These are phyloP conservation scores for Plectrocnemia conspersa DNA, from an alignment of 1,140 invertebrate genomes.

Conservation along the genomic window DNA sequence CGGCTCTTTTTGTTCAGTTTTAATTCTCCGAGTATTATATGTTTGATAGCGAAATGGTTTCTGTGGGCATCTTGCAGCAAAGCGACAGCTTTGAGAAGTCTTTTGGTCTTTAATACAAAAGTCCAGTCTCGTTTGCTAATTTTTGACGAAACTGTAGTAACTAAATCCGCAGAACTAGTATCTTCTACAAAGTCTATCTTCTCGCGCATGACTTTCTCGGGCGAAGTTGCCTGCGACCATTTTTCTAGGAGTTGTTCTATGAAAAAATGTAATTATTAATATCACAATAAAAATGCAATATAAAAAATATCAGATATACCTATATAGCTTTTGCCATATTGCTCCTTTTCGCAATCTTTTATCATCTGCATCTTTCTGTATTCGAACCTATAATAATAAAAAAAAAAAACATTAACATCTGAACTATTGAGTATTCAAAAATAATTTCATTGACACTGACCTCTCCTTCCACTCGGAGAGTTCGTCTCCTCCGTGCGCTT, in stretches of 20 bases:
- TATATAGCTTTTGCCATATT: constrained; percentile 62
- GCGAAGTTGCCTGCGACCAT: constrained; percentile 56
- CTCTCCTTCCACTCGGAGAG: constrained; percentile 70
- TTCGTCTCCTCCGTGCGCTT: constrained; percentile 69
- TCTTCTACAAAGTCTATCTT: constrained; percentile 58
- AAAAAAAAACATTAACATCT: not conserved
- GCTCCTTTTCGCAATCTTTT: constrained; percentile 61
- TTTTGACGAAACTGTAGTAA: constrained; percentile 63
- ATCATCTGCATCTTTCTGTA: constrained; percentile 62
- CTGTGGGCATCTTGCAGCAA: constrained; percentile 68
- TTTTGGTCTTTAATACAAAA: constrained; percentile 55
- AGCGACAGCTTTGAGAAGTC: constrained; percentile 57
- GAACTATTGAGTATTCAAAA: not conserved
- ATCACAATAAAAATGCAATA: not conserved
- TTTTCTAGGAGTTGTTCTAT: constrained; percentile 62
- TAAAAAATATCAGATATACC: constrained; percentile 15
- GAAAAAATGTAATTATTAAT: constrained; percentile 25
- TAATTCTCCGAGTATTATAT: constrained; percentile 42
- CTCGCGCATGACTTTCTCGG: constrained; percentile 56
- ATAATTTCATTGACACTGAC: constrained; percentile 14
- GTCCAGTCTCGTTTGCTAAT: constrained; percentile 63
- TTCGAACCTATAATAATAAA: constrained; percentile 48
- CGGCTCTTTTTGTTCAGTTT: constrained; percentile 34
- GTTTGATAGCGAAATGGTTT: constrained; percentile 65
- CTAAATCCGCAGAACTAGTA: constrained; percentile 56